These are phyloP conservation scores for Clarias platycephalus DNA, from an alignment of 2,797 vertebrate genomes.

Conservation along the genomic window DNA sequence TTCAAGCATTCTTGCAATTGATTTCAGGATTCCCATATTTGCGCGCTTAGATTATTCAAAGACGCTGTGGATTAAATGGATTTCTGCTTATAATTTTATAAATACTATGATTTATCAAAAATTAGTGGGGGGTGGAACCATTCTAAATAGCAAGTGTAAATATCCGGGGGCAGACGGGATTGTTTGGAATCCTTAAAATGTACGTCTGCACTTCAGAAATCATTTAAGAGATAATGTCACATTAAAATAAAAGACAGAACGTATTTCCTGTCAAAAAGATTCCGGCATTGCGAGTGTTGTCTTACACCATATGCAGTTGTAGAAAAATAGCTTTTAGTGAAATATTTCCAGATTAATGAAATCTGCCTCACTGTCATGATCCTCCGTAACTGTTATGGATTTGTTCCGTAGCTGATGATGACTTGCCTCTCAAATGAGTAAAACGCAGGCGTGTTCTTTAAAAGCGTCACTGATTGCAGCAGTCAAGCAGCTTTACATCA, in stretches of 20 bases:
- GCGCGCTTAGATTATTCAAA: not conserved
- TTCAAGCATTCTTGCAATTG: not conserved
- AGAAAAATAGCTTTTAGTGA: not conserved
- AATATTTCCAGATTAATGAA: slow-evolving; percentile 9
- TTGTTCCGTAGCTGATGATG: not conserved
- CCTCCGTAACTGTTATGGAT: not conserved
- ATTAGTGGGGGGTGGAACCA: not conserved
- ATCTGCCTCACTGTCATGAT: not conserved
- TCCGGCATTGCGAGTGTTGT: not conserved
- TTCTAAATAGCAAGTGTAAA: not conserved
- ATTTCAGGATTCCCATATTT: not conserved
- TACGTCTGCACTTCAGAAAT: no score
- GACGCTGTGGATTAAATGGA: not conserved
- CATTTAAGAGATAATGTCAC: no score
- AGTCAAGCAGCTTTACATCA: not conserved
- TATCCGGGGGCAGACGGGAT: not conserved
- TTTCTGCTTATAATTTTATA: not conserved
- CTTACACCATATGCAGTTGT: not conserved
- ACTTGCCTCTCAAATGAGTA: slow-evolving; percentile 2
- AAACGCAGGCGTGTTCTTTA: slow-evolving; percentile 9
- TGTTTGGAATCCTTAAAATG: not conserved
- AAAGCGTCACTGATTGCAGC: not conserved
- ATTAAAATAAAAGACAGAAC: not conserved
- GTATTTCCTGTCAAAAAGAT: not conserved
- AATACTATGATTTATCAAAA: not conserved